Conservation (phyloP, 2,113 vertebrate species). For the Petrocephalus zakoni region DNA sequence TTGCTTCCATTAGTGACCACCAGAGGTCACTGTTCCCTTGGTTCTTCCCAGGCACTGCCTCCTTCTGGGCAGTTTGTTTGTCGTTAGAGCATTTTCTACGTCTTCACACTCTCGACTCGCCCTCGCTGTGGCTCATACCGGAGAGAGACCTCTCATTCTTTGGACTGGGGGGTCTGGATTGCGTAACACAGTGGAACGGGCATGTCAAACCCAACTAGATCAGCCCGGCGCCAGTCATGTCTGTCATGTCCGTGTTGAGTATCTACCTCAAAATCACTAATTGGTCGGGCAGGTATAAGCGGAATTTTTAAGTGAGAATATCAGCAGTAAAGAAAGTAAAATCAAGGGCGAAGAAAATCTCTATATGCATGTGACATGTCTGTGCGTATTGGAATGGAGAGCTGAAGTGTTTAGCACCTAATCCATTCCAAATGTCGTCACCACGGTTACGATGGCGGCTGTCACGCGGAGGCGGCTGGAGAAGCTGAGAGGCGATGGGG, state of each 20-base stretch:
- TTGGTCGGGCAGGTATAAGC: background rate
- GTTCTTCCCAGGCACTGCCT: background rate
- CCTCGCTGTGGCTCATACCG: background rate
- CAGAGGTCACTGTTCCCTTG: conserved; percentile 17
- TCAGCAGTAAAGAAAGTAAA: background rate
- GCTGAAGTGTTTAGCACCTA: background rate
- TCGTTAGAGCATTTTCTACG: background rate
- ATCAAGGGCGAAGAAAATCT: background rate
- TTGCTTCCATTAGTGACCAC: background rate
- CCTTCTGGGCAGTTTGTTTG: background rate
- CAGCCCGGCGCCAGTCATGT: background rate
- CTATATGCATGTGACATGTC: background rate
- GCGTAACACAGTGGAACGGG: background rate
- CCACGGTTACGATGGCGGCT: background rate
- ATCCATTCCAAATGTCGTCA: conserved; percentile 23
- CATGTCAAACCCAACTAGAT: conserved; percentile 12
- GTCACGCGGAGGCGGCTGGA: background rate
- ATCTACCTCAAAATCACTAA: background rate
- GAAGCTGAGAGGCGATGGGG: background rate
- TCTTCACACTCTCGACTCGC: background rate
- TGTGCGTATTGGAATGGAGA: background rate
- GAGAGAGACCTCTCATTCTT: background rate
- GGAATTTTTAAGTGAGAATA: background rate
- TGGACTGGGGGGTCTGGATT: background rate
- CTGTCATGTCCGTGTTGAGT: background rate